A percentile compares a stretch with the other conserved stretches of the same genome.
phyloP scores from a whole-genome alignment of 2,797 vertebrate species.

The Lepilemur septentrionalis region DNA sequence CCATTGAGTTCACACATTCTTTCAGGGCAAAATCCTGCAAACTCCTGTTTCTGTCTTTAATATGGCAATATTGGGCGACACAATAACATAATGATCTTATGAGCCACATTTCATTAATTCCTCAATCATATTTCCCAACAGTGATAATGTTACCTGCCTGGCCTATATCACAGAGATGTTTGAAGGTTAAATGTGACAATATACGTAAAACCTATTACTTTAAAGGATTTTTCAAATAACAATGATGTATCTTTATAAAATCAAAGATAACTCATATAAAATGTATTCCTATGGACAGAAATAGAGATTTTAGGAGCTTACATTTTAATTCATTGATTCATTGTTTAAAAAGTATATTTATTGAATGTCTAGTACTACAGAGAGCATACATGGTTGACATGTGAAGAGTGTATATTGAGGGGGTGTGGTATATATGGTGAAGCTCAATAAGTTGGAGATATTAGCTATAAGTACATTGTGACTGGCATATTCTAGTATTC shows the following conservation, averaged over 20 bases:
- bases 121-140: too few species aligned
- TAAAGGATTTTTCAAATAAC: constrained; percentile 31
- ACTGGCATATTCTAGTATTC: background rate
- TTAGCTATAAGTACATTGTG: background rate
- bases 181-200: background rate
- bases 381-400: background rate
- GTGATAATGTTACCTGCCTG: constrained; percentile 1
- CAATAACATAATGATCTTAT: too few species aligned
- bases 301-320: background rate
- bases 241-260: constrained; percentile 1
- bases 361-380: background rate
- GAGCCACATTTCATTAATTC: too few species aligned
- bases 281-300: background rate
- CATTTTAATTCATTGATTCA: background rate
- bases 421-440: rapidly evolving
- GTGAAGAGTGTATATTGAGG: background rate
- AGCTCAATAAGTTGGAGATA: background rate
- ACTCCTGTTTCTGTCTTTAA: too few species aligned
- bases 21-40: too few species aligned
- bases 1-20: too few species aligned
- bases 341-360: background rate
- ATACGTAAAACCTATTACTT: constrained; percentile 7
- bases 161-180: background rate
- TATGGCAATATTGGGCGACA: too few species aligned
- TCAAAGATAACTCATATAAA: background rate